A percentile compares a stretch with the other conserved stretches of the same genome.
Evolutionary conservation across 2,113 vertebrate species (phyloP).

Genomic region (Albula goreensis): DNA sequence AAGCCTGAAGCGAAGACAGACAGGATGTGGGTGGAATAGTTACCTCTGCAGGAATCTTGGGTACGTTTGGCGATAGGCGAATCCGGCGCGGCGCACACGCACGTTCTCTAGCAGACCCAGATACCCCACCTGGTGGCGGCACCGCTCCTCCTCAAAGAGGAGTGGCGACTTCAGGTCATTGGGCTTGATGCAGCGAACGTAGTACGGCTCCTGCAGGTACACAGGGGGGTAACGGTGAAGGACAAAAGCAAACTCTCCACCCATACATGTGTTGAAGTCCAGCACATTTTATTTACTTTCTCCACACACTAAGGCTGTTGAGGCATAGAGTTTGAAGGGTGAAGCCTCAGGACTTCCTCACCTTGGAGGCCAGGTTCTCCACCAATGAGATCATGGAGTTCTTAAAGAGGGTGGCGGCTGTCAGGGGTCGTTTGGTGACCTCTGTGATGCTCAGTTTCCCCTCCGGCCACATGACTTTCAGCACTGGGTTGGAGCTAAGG

Average conservation of each 20-base stretch:
- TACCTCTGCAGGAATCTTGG: slow-evolving; percentile 94
- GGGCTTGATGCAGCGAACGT: slow-evolving; percentile 97
- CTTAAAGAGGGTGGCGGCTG: slow-evolving; percentile 92
- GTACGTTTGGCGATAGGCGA: slow-evolving; percentile 92
- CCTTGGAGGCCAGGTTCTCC: slow-evolving; percentile 95
- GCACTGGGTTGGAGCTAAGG: slow-evolving; percentile 84
- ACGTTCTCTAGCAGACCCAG: slow-evolving; percentile 95
- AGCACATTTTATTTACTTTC: too few relatives aligned
- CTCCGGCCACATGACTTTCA: slow-evolving; percentile 97
- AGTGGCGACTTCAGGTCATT: slow-evolving; percentile 94
- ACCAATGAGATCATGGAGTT: slow-evolving; percentile 97
- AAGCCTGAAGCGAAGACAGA: background rate
- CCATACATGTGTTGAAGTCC: too few relatives aligned
- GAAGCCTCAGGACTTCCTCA: slow-evolving; percentile 47
- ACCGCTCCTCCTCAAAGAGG: slow-evolving; percentile 88
- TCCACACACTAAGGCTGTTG: too few relatives aligned
- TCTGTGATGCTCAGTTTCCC: slow-evolving; percentile 96
- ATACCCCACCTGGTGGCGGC: slow-evolving; percentile 93
- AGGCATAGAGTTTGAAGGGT: too few relatives aligned
- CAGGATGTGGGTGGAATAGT: background rate
- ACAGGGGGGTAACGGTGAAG: background rate
- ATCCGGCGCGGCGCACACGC: slow-evolving; percentile 89
- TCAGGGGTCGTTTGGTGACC: slow-evolving; percentile 93
- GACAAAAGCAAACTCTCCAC: background rate
- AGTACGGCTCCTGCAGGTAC: slow-evolving; percentile 85